Evolutionary conservation across 2,113 vertebrate species (phyloP).

Genomic region (Coturnix japonica): DNA sequence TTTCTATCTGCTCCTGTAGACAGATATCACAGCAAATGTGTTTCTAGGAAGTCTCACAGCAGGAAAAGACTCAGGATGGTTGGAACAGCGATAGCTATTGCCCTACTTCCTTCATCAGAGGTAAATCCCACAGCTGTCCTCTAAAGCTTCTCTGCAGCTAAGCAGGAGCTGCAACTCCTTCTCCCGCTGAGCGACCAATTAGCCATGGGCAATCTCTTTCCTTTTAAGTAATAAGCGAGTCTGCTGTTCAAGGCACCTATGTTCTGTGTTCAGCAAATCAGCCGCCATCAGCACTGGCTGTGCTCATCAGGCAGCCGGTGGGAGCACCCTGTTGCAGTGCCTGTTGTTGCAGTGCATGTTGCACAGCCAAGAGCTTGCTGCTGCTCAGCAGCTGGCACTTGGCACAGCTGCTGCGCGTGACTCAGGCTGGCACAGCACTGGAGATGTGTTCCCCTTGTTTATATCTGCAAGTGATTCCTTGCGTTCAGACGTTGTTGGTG

Average conservation of each 20-base stretch:
- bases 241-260: not conserved
- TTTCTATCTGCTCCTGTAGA: not conserved
- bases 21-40: not conserved
- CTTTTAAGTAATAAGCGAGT: not conserved
- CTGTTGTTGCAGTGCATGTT: not conserved
- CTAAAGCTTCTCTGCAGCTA: not conserved
- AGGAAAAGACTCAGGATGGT: not conserved
- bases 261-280: not conserved
- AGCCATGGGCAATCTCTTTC: not conserved
- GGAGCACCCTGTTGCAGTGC: not conserved
- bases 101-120: not conserved
- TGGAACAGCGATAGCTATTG: not conserved
- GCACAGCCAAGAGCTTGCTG: accelerated
- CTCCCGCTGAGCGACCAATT: not conserved
- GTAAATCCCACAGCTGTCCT: not conserved
- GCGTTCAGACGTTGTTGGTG: not conserved
- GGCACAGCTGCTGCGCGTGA: not conserved
- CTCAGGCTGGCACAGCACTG: not conserved
- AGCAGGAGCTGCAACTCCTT: not conserved
- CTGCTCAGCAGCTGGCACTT: not conserved
- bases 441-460: slow-evolving; percentile 25
- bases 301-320: not conserved
- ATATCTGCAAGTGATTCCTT: not conserved
- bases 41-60: not conserved
- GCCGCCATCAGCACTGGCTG: not conserved